These are phyloP conservation scores for Umimayanthus kanabou DNA, from an alignment of 92 coral and sea anemone species.

Conservation along the genomic window DNA sequence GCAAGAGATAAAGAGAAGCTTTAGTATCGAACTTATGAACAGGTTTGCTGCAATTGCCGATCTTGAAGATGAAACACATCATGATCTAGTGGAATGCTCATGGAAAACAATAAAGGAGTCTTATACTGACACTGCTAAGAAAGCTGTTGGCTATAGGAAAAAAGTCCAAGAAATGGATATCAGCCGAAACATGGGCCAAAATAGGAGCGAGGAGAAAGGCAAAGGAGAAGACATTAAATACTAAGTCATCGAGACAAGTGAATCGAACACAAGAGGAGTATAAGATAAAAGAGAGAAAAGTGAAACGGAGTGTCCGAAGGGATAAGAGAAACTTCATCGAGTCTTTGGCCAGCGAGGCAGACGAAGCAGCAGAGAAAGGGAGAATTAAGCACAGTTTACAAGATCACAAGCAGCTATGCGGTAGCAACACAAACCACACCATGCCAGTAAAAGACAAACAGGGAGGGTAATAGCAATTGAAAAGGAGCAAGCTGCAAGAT, in stretches of 20 bases:
- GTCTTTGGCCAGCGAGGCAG: too few relatives aligned
- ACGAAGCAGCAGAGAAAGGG: too few relatives aligned
- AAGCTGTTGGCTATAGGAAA: slow-evolving; percentile 1
- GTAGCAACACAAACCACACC: too few relatives aligned
- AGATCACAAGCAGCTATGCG: too few relatives aligned
- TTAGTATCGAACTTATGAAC: background rate
- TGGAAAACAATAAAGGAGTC: background rate
- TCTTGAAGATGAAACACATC: background rate
- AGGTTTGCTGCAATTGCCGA: slow-evolving; percentile 4
- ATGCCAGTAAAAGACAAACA: too few relatives aligned
- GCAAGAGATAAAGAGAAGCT: background rate
- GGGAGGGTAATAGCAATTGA: background rate
- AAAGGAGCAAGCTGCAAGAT: slow-evolving; percentile 13
- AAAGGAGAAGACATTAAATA: background rate
- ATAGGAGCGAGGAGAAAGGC: background rate
- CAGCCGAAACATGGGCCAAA: background rate
- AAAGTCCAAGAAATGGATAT: background rate
- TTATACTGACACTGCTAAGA: background rate
- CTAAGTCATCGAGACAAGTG: too few relatives aligned
- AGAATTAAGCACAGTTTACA: too few relatives aligned
- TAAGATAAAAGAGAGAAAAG: too few relatives aligned
- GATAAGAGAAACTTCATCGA: too few relatives aligned
- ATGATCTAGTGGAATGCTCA: background rate
- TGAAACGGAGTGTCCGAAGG: too few relatives aligned
- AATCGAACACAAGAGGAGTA: too few relatives aligned